Conservation (phyloP, 2,888 invertebrate genomes). For the Conus canariensis region DNA sequence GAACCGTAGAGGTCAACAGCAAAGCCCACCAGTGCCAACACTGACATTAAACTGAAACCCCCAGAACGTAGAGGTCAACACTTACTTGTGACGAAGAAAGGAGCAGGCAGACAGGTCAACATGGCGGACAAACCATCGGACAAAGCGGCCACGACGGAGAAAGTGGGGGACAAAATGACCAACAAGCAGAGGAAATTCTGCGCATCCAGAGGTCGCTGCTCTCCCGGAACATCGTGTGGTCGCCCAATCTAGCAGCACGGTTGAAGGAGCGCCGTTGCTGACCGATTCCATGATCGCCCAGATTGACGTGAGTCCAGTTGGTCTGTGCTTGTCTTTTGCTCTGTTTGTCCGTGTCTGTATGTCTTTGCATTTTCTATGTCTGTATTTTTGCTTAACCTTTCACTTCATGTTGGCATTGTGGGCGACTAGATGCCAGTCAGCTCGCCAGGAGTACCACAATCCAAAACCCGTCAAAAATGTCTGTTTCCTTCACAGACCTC, state of each 20-base stretch:
- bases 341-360: not conserved
- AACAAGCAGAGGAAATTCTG: conserved; percentile 60
- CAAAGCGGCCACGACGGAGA: not conserved
- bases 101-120: not conserved
- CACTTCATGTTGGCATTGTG: no score
- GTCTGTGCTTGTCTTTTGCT: not conserved
- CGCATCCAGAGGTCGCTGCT: conserved; percentile 60
- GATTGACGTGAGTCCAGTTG: conserved; percentile 60
- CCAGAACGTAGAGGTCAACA: no score
- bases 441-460: no score
- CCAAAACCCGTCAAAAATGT: no score
- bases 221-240: conserved; percentile 64
- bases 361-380: not conserved
- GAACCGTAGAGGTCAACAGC: no score
- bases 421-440: no score
- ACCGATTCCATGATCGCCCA: conserved; percentile 64
- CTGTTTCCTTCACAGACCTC: no score
- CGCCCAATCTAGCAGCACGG: conserved; percentile 56
- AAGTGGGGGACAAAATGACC: conserved; percentile 53
- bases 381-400: no score
- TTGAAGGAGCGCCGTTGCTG: conserved; percentile 58
- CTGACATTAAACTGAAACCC: no score
- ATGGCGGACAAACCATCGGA: not conserved
- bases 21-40: no score
- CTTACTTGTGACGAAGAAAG: not conserved